These are phyloP conservation scores for Lineus longissimus DNA, from an alignment of 1,140 invertebrate genomes.

Conservation along the genomic window DNA sequence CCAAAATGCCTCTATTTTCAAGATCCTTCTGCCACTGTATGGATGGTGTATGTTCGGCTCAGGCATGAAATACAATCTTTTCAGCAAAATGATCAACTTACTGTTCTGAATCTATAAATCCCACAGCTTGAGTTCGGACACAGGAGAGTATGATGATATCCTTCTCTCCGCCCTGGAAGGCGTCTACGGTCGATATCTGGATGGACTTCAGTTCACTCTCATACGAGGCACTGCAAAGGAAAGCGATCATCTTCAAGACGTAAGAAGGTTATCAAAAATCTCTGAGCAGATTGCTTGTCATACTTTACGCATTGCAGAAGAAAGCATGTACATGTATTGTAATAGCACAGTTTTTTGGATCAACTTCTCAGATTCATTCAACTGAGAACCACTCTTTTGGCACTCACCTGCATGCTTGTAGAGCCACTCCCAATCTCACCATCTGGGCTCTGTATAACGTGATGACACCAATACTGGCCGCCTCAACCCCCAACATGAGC, in stretches of 20 bases:
- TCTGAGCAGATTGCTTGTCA: no score
- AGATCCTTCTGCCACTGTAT: no score
- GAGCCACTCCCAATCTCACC: constrained; percentile 6
- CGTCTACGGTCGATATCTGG: constrained; percentile 45
- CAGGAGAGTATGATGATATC: constrained; percentile 45
- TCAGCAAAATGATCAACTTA: constrained; percentile 18
- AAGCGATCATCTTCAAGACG: background rate
- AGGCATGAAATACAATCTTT: no score
- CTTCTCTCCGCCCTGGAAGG: constrained; percentile 46
- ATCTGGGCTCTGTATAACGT: constrained; percentile 44
- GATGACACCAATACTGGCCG: constrained; percentile 36
- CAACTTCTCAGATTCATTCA: no score
- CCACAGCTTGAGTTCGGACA: constrained; percentile 33
- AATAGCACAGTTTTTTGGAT: no score
- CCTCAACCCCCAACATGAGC: constrained; percentile 25
- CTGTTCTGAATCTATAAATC: constrained; percentile 46
- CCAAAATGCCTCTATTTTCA: no score
- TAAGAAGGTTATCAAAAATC: no score
- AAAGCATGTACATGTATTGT: background rate
- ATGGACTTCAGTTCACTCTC: constrained; percentile 26
- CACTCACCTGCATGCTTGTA: background rate
- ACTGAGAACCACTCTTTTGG: background rate
- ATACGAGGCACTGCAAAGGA: constrained; percentile 16
- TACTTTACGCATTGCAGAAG: no score
- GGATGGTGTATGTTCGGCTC: no score